A percentile compares a stretch with the other conserved stretches of the same genome.
Evolutionary conservation across 2,888 invertebrate species (phyloP).

Genomic region (Teinopalpus imperialis): DNA sequence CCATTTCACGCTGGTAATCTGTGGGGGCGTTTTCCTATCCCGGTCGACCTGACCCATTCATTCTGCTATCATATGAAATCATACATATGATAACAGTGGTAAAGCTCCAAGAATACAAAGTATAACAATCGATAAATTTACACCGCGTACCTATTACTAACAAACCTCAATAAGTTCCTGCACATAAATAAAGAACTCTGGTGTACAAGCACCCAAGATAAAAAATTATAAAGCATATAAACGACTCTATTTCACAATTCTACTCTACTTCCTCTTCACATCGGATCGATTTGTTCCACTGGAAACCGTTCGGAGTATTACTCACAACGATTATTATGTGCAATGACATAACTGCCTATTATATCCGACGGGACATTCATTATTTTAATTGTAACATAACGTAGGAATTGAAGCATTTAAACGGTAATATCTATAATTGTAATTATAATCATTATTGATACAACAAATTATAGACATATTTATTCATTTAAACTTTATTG

Average conservation of each 20-base stretch:
- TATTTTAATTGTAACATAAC: slow-evolving; percentile 23
- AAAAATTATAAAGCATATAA: background rate
- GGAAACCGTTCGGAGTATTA: slow-evolving; percentile 13
- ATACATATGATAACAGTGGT: too few relatives aligned
- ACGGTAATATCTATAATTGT: slow-evolving; percentile 12
- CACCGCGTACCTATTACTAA: too few relatives aligned
- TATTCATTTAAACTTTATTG: too few relatives aligned
- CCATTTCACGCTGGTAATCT: too few relatives aligned
- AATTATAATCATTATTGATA: background rate
- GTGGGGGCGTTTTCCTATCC: too few relatives aligned
- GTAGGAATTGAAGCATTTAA: slow-evolving; percentile 10
- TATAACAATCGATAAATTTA: too few relatives aligned
- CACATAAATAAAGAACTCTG: too few relatives aligned
- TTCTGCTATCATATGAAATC: too few relatives aligned
- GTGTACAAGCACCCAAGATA: background rate
- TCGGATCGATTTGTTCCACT: slow-evolving; percentile 1
- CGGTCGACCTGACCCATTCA: too few relatives aligned
- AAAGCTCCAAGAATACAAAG: too few relatives aligned
- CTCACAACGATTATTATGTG: slow-evolving; percentile 19
- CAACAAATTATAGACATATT: too few relatives aligned
- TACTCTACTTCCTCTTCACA: background rate
- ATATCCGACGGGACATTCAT: slow-evolving; percentile 18
- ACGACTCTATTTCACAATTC: slow-evolving; percentile 1
- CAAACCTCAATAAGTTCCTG: too few relatives aligned
- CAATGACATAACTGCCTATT: slow-evolving; percentile 22